Base-by-base conservation (phyloP, 2,113 vertebrate species). In the Rostratula benghalensis region DNA sequence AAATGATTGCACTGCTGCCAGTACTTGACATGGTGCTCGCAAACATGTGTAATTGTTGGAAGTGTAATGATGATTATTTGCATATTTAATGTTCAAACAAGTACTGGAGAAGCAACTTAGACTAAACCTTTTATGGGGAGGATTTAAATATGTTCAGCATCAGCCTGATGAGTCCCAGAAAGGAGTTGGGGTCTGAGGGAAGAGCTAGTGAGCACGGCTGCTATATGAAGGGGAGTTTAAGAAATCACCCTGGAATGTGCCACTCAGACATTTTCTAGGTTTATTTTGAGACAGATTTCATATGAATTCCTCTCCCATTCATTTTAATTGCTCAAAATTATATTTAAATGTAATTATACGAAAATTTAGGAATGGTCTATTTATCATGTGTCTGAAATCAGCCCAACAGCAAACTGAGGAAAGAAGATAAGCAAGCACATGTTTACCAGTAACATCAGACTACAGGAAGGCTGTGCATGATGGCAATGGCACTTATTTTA, bases 81-180 rank as follows among this genome's bases (percentile, higher is more conserved):
- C 98, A 98, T 98, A 98, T 98, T 98, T 98, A 98, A 98, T 98
- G 97, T 98, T 98, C 98, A 98, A 98, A 98, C 98, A 98, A 97
- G 98, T 96, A 97, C 97, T 97, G 97, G 97, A 98, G 98, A 97
- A 98, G 97, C 97, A 98, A 98, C 97, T 98, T 98, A 97, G 96
- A 97, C 97, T 92, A 97, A 98, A 98, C 97, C 98, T 98, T 98
- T 98, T 95, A 98, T 97, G 95, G 94, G 87, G 77, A 96, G 97
- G 97, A 98, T 98, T 98, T 97, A 97, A 98, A 98, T 97, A 96
- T 78, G 94, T 97, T 98, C 97, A 87, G 94, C 97, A 95, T 97
- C 92, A 94, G 93, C 93, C 94, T 65, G 88, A 97, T 92, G 97
- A 98, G 97, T 97, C 97, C 93, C 97, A 95, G 97, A 97, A 97